Base-by-base conservation (phyloP, 2,797 vertebrate species). In the Notoglanidium macrostoma region DNA sequence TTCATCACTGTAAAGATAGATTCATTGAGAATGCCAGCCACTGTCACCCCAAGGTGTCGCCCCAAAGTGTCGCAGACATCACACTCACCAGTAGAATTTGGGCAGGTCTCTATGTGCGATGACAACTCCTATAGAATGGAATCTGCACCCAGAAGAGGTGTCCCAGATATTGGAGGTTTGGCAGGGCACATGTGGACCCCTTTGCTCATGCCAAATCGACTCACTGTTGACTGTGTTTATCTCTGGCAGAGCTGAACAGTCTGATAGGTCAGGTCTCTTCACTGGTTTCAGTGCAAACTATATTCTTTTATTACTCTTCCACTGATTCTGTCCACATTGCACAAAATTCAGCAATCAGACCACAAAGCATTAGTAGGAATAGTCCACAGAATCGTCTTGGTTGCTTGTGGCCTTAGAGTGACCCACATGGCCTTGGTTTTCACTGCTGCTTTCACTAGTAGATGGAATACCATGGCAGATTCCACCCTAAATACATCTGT, bases 201-300 rank as follows among this genome's bases (percentile, higher is more conserved):
- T 80, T 40, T 26, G 11, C 21, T 15, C 11, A 79, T 40, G 77
- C 55, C 54, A 59, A 79, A 79, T 7, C 40, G 32, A 79, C 32
- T 79, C 40, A 63, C 35, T 59, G 21, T 59, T 79, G 54, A 79
- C 32, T 81, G 59, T 46, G 59, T 46, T 81, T 63, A 82, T 82
- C 59, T 65, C 26, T 81, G 23, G 40, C 57, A 19, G 57, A 63
- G 40, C 40, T 81, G 40, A 81, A 46, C 40, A 81, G 46, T 49
- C 59, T 82, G 40, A n/a, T 17, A 65, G 40, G 80, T 51, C 44
- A 67, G 44, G 61, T 19, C 59, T 65, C 29, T 32, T 12, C 29
- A 65, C 44, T 67, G 44, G 9, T 40, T 40, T 63, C 40, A 61
- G 23, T 81, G 35, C 46, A 63, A 26, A 44, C 12, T 81, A 46